Conservation (phyloP, 2,113 vertebrate species). For the Acinonyx jubatus region DNA sequence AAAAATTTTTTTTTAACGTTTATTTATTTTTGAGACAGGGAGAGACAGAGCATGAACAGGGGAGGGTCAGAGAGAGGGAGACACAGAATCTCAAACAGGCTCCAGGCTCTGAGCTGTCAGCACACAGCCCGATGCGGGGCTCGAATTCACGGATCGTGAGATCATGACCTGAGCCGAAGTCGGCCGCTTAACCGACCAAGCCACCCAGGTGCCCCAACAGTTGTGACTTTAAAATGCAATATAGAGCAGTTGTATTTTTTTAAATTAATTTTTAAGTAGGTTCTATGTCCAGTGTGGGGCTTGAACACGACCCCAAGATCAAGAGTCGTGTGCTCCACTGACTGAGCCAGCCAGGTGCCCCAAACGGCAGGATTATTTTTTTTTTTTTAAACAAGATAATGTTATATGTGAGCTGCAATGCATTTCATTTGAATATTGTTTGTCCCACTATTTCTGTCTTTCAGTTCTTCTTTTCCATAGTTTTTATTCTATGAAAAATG, state of each 20-base stretch:
- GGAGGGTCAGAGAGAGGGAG: too few species aligned
- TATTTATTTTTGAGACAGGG: too few species aligned
- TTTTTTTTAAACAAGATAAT: background rate
- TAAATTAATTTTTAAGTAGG: background rate
- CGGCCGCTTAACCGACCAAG: rapidly evolving
- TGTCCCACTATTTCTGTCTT: background rate
- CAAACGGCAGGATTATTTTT: background rate
- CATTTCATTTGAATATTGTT: background rate
- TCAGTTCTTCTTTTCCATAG: background rate
- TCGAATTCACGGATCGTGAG: too few species aligned
- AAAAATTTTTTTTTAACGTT: too few species aligned
- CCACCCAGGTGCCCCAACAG: too few species aligned
- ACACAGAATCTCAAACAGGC: too few species aligned
- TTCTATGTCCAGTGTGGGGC: background rate
- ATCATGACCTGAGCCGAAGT: too few species aligned
- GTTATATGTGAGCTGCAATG: background rate
- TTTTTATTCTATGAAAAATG: background rate
- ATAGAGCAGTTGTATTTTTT: background rate
- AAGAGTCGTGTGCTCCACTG: background rate
- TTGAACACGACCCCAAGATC: background rate
- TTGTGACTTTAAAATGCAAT: background rate
- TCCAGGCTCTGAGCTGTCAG: too few species aligned
- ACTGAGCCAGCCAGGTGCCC: background rate
- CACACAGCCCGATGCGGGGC: too few species aligned
- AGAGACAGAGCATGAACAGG: too few species aligned